Evolutionary conservation across 1,140 invertebrate species (phyloP).

Genomic region (Drosophila takahashii): DNA sequence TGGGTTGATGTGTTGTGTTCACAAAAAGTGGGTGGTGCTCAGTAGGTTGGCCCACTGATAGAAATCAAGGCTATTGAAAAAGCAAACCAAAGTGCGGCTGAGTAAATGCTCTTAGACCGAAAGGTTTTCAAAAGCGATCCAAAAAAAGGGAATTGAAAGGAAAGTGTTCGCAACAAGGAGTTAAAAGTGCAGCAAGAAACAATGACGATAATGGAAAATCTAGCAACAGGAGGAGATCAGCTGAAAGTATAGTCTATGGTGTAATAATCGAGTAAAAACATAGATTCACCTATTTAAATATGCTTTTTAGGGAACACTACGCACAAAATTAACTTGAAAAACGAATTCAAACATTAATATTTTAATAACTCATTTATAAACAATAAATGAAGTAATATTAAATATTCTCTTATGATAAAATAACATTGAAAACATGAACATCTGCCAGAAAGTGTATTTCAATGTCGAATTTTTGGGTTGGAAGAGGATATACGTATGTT

Average conservation of each 20-base stretch:
- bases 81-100: conserved; percentile 7
- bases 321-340: no score
- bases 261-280: no score
- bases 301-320: no score
- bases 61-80: conserved; percentile 11
- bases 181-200: conserved; percentile 1
- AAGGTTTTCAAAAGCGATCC: conserved; percentile 26
- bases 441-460: not conserved
- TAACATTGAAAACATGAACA: no score
- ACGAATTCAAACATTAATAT: no score
- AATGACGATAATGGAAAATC: not conserved
- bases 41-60: not conserved
- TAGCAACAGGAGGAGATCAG: not conserved
- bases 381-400: no score
- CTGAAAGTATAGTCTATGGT: not conserved
- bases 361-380: no score
- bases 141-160: not conserved
- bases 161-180: not conserved
- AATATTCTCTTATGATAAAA: no score
- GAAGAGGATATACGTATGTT: conserved; percentile 10
- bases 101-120: conserved; percentile 23
- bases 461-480: not conserved
- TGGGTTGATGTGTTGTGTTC: not conserved
- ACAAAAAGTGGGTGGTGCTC: not conserved
- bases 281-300: no score